phyloP scores from a whole-genome alignment of 2,888 invertebrate genomes.

The Apotomis capreana region DNA sequence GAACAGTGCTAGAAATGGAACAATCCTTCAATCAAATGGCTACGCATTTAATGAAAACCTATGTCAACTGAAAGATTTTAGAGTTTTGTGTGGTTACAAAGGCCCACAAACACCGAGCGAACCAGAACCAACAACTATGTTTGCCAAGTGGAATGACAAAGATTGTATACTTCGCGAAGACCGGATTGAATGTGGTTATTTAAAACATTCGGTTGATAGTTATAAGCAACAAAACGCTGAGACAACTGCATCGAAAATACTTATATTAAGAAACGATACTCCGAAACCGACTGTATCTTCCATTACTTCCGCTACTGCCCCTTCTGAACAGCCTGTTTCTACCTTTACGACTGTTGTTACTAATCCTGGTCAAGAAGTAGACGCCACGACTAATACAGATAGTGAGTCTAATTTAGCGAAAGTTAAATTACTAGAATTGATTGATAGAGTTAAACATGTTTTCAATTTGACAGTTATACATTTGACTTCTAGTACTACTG shows the following conservation, averaged over 20 bases:
- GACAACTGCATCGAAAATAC: background rate
- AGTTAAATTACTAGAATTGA: background rate
- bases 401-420: background rate
- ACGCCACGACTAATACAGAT: background rate
- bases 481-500: background rate
- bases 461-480: background rate
- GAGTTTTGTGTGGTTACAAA: slow-evolving; percentile 71
- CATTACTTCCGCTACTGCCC: background rate
- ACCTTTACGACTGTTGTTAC: too few relatives aligned
- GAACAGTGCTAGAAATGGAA: slow-evolving; percentile 10
- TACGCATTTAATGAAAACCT: slow-evolving; percentile 62
- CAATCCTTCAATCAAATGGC: slow-evolving; percentile 44
- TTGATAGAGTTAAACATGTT: background rate
- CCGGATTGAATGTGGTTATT: slow-evolving; percentile 74
- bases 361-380: too few relatives aligned
- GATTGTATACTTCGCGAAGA: slow-evolving; percentile 62
- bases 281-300: background rate
- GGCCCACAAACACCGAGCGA: slow-evolving; percentile 54
- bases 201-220: slow-evolving; percentile 8
- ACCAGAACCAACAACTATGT: slow-evolving; percentile 39
- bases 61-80: slow-evolving; percentile 59
- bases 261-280: background rate
- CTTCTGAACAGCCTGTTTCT: background rate
- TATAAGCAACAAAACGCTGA: background rate
- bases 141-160: slow-evolving; percentile 47